Evolutionary conservation across 2,797 vertebrate genomes (phyloP).

Genomic region (Hipposideros larvatus): DNA sequence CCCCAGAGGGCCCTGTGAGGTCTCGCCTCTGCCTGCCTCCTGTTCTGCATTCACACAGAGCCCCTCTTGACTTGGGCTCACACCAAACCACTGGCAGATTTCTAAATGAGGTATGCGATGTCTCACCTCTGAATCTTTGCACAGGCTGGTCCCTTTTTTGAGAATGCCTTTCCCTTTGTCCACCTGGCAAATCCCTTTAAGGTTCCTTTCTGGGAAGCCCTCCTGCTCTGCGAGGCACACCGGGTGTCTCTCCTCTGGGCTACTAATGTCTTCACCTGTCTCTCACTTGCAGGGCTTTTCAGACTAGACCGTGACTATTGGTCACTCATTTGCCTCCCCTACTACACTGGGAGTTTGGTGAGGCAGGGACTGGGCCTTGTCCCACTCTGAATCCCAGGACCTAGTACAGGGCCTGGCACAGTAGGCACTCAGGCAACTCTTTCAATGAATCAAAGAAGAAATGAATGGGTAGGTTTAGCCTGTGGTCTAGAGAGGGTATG

Average conservation of each 20-base stretch:
- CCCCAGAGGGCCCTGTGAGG: not conserved
- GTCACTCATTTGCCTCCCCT: not conserved
- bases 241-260: not conserved
- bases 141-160: not conserved
- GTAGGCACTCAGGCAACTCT: not conserved
- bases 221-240: not conserved
- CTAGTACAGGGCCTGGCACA: not conserved
- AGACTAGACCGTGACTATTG: not conserved
- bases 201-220: not conserved
- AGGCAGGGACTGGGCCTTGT: not conserved
- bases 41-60: not conserved
- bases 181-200: not conserved
- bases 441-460: not conserved
- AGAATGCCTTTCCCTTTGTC: not conserved
- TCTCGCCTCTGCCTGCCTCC: not conserved
- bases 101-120: not conserved
- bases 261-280: not conserved
- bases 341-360: not conserved
- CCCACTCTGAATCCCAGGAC: not conserved
- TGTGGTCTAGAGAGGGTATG: not conserved
- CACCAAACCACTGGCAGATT: not conserved
- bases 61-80: not conserved
- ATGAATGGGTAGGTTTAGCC: not conserved
- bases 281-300: not conserved
- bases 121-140: not conserved